Conservation (phyloP, 2,113 vertebrate species). For the Cyanoderma ruficeps region DNA sequence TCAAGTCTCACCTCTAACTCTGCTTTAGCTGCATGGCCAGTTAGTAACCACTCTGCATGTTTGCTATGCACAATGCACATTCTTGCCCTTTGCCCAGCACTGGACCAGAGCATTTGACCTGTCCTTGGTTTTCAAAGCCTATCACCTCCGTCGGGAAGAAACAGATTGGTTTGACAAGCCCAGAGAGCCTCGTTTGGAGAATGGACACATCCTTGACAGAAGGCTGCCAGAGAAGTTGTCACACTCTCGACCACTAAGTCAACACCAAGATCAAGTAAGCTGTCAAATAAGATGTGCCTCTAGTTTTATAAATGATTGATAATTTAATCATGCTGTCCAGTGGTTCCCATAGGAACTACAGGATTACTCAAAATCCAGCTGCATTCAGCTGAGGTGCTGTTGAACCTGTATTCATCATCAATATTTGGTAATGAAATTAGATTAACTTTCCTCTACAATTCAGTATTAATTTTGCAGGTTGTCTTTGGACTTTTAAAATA, state of each 20-base stretch:
- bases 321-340: neutral
- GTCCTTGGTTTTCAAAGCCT: slow-evolving; percentile 87
- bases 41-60: slow-evolving; percentile 69
- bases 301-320: neutral
- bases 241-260: slow-evolving; percentile 74
- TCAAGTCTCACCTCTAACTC: slow-evolving; percentile 34
- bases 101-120: slow-evolving; percentile 70
- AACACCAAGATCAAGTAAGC: slow-evolving; percentile 82
- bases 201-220: slow-evolving; percentile 83
- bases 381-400: neutral
- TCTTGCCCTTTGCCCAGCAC: slow-evolving; percentile 51
- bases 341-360: neutral
- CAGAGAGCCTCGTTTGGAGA: slow-evolving; percentile 85
- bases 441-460: neutral
- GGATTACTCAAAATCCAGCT: neutral
- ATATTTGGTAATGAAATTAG: neutral
- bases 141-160: slow-evolving; percentile 95
- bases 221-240: slow-evolving; percentile 84
- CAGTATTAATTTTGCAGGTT: neutral
- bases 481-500: neutral
- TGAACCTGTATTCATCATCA: neutral
- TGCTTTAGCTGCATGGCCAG: slow-evolving; percentile 73
- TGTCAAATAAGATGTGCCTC: slow-evolving; percentile 72
- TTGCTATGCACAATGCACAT: slow-evolving; percentile 54
- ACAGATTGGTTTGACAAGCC: slow-evolving; percentile 99